A percentile compares a stretch with the other conserved stretches of the same genome.
Evolutionary conservation across 2,888 invertebrate species (phyloP).

Genomic region (Drosophila emarginata): DNA sequence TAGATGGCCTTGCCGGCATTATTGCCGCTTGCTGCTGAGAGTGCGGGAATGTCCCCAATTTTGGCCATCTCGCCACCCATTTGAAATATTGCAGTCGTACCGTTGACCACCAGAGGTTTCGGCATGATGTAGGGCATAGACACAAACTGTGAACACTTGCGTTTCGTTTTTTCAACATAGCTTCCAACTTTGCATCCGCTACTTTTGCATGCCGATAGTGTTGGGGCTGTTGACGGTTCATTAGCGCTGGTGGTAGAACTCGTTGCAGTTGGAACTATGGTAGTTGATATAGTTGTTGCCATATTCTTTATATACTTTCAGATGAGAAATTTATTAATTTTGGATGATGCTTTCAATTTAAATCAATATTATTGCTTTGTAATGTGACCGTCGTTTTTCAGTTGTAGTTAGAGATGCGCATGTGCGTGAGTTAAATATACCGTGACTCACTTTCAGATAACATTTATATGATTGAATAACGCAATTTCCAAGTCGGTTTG

Average conservation of each 20-base stretch:
- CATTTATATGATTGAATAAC: neutral
- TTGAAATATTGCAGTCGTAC: conserved; percentile 80
- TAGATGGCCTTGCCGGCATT: conserved; percentile 64
- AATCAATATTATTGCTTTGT: neutral
- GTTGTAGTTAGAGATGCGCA: neutral
- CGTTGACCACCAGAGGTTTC: conserved; percentile 79
- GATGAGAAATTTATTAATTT: neutral
- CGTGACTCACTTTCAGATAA: neutral
- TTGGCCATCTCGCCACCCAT: conserved; percentile 74
- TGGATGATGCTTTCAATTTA: neutral
- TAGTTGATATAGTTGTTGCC: neutral
- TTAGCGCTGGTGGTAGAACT: neutral
- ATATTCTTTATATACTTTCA: neutral
- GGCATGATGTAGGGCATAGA: conserved; percentile 70
- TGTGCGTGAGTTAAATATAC: neutral
- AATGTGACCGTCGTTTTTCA: neutral
- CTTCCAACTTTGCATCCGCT: conserved; percentile 59
- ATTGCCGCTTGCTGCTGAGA: conserved; percentile 35
- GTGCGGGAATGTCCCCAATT: conserved; percentile 70
- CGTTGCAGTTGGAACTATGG: neutral
- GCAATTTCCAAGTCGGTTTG: neutral
- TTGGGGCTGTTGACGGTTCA: neutral
- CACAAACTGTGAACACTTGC: conserved; percentile 77
- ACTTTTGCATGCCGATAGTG: conserved; percentile 52
- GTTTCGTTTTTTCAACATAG: conserved; percentile 74